A percentile compares a stretch with the other conserved stretches of the same genome.
These are phyloP conservation scores for Triplophysa dalaica DNA, from an alignment of 2,113 vertebrate genomes.

Conservation along the genomic window DNA sequence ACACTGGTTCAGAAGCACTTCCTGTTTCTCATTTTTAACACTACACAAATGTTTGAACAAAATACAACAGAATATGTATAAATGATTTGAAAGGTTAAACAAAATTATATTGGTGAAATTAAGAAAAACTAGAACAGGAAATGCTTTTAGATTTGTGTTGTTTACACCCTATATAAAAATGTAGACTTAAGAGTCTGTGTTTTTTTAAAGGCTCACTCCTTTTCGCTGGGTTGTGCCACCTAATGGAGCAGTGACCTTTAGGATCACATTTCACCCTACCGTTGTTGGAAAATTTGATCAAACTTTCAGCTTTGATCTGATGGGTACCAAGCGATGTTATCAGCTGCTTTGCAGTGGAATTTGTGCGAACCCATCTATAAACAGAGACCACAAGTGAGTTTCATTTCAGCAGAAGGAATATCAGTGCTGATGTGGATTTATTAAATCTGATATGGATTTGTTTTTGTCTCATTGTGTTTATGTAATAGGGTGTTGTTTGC, in stretches of 20 bases:
- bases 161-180: too few species aligned
- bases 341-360: conserved; percentile 78
- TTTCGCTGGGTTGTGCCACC: conserved; percentile 87
- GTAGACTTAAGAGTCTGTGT: neutral
- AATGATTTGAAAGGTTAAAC: too few species aligned
- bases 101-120: too few species aligned
- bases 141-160: too few species aligned
- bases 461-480: neutral
- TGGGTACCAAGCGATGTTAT: conserved; percentile 77
- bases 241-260: conserved; percentile 70
- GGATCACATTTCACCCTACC: conserved; percentile 77
- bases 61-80: too few species aligned
- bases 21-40: too few species aligned
- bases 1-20: neutral
- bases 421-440: neutral
- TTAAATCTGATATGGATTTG: neutral
- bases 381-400: conserved; percentile 79
- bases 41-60: too few species aligned
- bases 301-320: conserved; percentile 82
- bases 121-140: too few species aligned
- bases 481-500: conserved; percentile 80
- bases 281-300: conserved; percentile 76
- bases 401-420: conserved; percentile 37
- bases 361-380: conserved; percentile 83
- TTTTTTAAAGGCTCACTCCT: conserved; percentile 63